Evolutionary conservation across 2,888 invertebrate species (phyloP), one percentile per base, ranked within the genome.

Genomic region (Serrognathus titanus): DNA sequence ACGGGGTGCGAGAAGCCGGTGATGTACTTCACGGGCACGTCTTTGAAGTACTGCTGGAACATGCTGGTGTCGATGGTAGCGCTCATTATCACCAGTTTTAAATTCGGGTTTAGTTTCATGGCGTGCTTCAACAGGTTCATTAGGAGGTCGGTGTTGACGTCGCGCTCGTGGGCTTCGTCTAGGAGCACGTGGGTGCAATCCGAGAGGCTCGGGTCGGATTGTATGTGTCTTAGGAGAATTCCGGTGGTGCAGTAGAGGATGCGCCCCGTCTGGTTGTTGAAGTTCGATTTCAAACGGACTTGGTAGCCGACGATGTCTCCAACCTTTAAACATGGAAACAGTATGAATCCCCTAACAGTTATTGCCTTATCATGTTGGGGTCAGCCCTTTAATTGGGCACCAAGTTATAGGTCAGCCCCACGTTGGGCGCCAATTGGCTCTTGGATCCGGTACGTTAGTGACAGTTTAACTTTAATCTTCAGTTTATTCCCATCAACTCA

Each of bases 131-230:
- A 65, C 3, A 88, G 70, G 16, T 83, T 78, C 57, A 89, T 68
- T 0, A 87, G 77, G 49, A 89, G 70, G 69, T 90, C 90, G 0
- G 84, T 87, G 62, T 87, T 85, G 0, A 87, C 81, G 62, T 84
- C 85, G 5, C 89, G 79, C 68, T 89, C 88, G 71, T 90, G 90
- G 0, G 87, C 88, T 67, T 90, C 90, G 70, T 90, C 90, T 53
- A 90, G 76, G 48, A 90, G 80, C 1, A 90, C 81, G 70, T 89
- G 89, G 0, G 85, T 80, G 59, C 85, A 83, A 9, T 84, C 84
- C 10, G 73, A 66, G 1, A 89, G 73, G 7, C 61, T 65, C 1
- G 78, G 77, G 71, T 81, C 78, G 2, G 56, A 57, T 60, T 79
- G 78, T 24, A 83, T 55, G 56, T 77, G 77, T 47, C 77, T 72